These are phyloP conservation scores for Penaeus monodon DNA, from an alignment of 2,888 invertebrate species.

Conservation along the genomic window DNA sequence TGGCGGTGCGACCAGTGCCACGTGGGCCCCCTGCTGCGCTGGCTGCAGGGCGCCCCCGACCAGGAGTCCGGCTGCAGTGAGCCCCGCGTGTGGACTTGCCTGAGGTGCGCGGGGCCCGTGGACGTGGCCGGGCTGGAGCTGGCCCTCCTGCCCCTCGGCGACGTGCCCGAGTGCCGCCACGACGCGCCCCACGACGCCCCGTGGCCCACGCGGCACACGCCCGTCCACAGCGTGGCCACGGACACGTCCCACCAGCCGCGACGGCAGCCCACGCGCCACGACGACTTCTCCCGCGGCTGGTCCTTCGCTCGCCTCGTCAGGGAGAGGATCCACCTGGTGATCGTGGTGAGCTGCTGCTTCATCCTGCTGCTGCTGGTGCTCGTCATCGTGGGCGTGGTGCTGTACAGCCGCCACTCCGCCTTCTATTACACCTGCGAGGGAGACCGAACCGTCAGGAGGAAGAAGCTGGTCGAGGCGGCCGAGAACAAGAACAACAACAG, in stretches of 20 bases:
- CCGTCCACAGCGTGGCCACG: conserved; percentile 25
- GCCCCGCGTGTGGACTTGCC: conserved; percentile 55
- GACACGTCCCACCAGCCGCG: conserved; percentile 33
- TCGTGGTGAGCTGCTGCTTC: conserved; percentile 72
- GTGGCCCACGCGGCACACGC: conserved; percentile 25
- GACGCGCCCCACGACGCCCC: conserved; percentile 27
- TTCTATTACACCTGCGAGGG: conserved; percentile 86
- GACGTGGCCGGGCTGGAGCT: conserved; percentile 46
- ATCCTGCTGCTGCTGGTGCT: conserved; percentile 73
- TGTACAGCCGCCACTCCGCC: conserved; percentile 79
- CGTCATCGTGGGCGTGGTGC: conserved; percentile 73
- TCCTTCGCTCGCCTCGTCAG: conserved; percentile 28
- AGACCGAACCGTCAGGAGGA: conserved; percentile 46
- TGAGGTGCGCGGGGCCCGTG: conserved; percentile 48
- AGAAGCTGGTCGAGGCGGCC: conserved; percentile 16
- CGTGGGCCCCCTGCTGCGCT: conserved; percentile 66
- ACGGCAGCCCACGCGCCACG: conserved; percentile 29
- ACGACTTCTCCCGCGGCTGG: conserved; percentile 6
- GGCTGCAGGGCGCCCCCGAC: conserved; percentile 66
- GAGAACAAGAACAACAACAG: conserved; percentile 46
- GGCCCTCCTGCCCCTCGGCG: conserved; percentile 49
- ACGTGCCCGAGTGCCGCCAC: conserved; percentile 48
- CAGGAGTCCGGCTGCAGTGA: conserved; percentile 65
- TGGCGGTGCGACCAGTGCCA: conserved; percentile 68
- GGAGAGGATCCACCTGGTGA: conserved; percentile 66